Conservation (phyloP, 2,797 vertebrate species). For the Craterocephalus amniculus region DNA sequence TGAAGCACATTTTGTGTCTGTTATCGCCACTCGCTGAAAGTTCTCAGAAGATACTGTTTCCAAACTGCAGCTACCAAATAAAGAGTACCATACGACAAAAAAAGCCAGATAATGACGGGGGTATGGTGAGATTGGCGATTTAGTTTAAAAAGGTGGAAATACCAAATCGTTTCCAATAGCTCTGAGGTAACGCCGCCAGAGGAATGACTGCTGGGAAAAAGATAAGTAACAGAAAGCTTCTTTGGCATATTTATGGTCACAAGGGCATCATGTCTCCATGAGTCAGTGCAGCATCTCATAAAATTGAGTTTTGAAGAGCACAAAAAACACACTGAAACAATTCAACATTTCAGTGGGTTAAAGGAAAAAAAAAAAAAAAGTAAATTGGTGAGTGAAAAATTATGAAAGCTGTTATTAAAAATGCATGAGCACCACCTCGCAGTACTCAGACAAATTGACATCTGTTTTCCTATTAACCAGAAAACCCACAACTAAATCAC, state of each 20-base stretch:
- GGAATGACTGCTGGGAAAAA: constrained; percentile 11
- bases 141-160: constrained; percentile 8
- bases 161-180: constrained; percentile 8
- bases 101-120: background rate
- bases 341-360: too few relatives aligned
- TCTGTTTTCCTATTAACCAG: background rate
- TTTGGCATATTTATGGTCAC: constrained; percentile 39
- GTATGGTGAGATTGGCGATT: background rate
- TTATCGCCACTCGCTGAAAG: too few relatives aligned
- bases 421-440: background rate
- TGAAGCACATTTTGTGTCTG: too few relatives aligned
- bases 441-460: background rate
- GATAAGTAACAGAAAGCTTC: constrained; percentile 23
- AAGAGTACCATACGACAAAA: background rate
- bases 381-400: background rate
- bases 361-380: background rate
- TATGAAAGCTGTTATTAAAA: background rate
- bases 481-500: constrained; percentile 11
- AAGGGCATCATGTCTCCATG: constrained; percentile 13
- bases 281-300: constrained; percentile 22
- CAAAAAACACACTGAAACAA: constrained; percentile 4
- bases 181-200: constrained; percentile 12
- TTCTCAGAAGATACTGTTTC: too few relatives aligned
- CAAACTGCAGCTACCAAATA: background rate
- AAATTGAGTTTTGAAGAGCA: constrained; percentile 15